These are phyloP conservation scores for Spinibarbus caldwelli DNA, from an alignment of 2,797 vertebrate genomes.

Conservation along the genomic window DNA sequence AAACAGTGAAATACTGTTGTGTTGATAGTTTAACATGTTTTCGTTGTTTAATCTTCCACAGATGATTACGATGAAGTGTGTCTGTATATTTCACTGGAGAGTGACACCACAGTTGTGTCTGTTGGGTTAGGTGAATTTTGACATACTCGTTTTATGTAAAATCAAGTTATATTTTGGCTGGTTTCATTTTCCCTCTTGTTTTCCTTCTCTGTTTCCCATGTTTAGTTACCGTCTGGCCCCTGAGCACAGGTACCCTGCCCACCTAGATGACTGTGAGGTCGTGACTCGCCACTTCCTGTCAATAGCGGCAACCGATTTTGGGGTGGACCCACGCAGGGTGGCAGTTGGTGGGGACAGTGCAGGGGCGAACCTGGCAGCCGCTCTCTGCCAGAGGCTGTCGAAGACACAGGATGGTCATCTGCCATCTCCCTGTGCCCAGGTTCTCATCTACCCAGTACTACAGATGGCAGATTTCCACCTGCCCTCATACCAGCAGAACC, in stretches of 20 bases:
- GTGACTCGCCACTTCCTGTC: conserved; percentile 82
- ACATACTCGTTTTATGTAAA: not conserved
- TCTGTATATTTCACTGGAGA: conserved; percentile 73
- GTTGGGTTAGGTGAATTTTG: conserved; percentile 76
- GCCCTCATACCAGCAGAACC: conserved; percentile 87
- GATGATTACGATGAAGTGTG: conserved; percentile 78
- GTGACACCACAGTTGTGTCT: conserved; percentile 80
- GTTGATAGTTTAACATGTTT: not conserved
- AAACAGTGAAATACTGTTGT: not conserved
- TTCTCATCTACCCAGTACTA: conserved; percentile 82
- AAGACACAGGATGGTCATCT: conserved; percentile 70
- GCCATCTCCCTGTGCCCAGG: conserved; percentile 82
- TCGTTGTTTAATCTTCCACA: conserved; percentile 59
- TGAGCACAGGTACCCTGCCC: conserved; percentile 76
- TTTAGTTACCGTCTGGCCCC: conserved; percentile 72
- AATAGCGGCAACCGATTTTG: conserved; percentile 73
- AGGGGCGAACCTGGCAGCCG: conserved; percentile 78
- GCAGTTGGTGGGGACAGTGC: conserved; percentile 84
- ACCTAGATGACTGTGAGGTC: conserved; percentile 76
- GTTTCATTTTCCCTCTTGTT: not conserved
- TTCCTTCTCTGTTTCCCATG: conserved; percentile 1
- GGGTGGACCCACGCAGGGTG: conserved; percentile 78
- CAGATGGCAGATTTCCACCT: conserved; percentile 83
- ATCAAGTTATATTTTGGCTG: not conserved
- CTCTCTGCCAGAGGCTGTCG: conserved; percentile 78